Evolutionary conservation across 64 coral and sea anemone species (phyloP).

Genomic region (Porites lutea): DNA sequence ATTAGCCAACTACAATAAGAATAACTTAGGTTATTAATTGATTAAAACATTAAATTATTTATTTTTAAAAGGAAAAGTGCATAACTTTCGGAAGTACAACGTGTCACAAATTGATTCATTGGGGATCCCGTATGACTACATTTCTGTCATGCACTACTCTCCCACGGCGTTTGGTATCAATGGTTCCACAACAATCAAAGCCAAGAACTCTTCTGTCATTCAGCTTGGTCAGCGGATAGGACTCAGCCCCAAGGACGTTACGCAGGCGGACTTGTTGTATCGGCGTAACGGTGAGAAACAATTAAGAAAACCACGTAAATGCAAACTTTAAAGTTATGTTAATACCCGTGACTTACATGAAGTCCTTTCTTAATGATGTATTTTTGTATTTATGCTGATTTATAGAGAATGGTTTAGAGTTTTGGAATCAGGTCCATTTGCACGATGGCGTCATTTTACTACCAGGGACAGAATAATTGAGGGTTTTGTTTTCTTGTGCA

Average conservation of each 20-base stretch:
- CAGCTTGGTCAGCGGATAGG: constrained; percentile 94
- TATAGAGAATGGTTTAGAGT: too few species aligned
- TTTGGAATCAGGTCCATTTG: too few species aligned
- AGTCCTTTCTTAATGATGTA: too few species aligned
- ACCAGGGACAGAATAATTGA: too few species aligned
- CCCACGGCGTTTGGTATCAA: constrained; percentile 71
- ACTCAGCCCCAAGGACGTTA: constrained; percentile 75
- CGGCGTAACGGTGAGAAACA: constrained; percentile 73
- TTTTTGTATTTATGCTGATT: too few species aligned
- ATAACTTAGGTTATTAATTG: too few species aligned
- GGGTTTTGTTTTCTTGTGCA: too few species aligned
- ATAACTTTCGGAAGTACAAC: constrained; percentile 94
- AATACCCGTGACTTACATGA: too few species aligned
- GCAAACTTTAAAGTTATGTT: too few species aligned
- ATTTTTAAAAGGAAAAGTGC: constrained; percentile 52
- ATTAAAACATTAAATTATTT: neutral
- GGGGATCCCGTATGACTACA: constrained; percentile 79
- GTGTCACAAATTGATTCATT: constrained; percentile 77
- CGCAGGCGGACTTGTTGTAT: constrained; percentile 89
- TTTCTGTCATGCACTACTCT: constrained; percentile 92
- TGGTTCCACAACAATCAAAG: constrained; percentile 81
- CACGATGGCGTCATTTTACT: too few species aligned
- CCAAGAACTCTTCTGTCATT: constrained; percentile 62
- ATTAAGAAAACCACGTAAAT: neutral
- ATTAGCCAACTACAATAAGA: too few species aligned